Evolutionary conservation across 2,113 vertebrate genomes (phyloP), one percentile per base, ranked within the genome.

Genomic region (Macroglossus sobrinus): DNA sequence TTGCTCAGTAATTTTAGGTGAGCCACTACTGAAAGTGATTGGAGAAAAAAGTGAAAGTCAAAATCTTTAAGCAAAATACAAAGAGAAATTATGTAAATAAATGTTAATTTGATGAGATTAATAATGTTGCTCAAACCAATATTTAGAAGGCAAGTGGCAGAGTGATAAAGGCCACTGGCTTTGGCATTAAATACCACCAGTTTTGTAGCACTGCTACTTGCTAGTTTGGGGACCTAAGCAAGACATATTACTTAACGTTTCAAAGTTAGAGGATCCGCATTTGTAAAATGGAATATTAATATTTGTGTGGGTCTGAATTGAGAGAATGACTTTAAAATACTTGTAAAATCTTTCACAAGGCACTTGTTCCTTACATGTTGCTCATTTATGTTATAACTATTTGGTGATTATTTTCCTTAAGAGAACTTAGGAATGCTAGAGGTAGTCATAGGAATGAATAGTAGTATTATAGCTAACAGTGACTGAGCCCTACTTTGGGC

Each of bases 1-100:
- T n/a, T 76, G 69, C 63, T 91, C 50, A 8, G 43, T 16, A 92
- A 84, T 55, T 90, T 89, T n/a, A 95, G 43, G 63, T n/a, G 55
- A 59, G 12, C 28, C 57, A 78, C 66, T 69, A 61, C 7, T 82
- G 64, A 74, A 81, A 88, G 45, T 22, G 43, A 86, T n/a, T 15
- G 5, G 22, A 74, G 26, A 50, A 4, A 64, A 33, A 30, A 94
- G 38, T 55, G 12, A 28, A 76, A 33, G 38, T 43, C 57, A 85
- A 96, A 76, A 64, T 59, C 35, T 69, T 50, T 64, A 66, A 68
- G 40, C 76, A 93, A 88, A 96, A 96, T 53, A 75, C 89, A 84
- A 78, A 91, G 50, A 80, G 64, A 90, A 75, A 72, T 82, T 78
- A 72, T 43, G 84, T 53, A 96, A 91, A 94, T 50, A 94, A 82